Conservation (phyloP, 2,113 vertebrate genomes). For the Erythrocercus mccallii region DNA sequence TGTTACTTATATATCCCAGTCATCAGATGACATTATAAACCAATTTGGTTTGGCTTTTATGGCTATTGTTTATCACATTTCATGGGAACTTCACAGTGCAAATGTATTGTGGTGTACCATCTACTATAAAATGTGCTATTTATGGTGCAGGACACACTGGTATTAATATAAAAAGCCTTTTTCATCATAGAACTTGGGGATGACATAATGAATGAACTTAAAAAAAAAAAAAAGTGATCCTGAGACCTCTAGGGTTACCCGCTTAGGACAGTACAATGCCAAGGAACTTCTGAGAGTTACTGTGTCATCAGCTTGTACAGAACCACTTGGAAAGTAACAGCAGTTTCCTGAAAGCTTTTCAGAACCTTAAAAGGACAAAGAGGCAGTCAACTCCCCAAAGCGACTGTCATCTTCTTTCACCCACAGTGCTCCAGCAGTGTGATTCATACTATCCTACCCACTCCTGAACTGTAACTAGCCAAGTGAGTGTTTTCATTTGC, state of each 20-base stretch:
- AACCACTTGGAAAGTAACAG: neutral
- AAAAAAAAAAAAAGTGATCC: neutral
- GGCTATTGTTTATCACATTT: neutral
- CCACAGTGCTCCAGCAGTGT: neutral
- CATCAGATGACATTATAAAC: neutral
- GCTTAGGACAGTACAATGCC: neutral
- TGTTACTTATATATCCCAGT: neutral
- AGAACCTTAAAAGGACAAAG: neutral
- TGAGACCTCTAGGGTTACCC: neutral
- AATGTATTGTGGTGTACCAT: neutral
- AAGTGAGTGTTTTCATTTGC: neutral
- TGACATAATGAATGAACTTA: neutral
- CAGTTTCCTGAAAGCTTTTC: neutral
- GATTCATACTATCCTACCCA: neutral
- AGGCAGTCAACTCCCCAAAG: neutral
- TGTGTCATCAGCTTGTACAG: neutral
- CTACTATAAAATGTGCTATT: neutral
- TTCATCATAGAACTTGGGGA: neutral
- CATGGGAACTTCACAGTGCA: neutral
- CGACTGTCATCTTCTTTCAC: neutral
- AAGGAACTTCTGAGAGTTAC: neutral
- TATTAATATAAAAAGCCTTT: neutral
- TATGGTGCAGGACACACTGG: neutral
- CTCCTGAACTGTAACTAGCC: neutral
- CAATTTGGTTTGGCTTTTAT: neutral